phyloP scores from a whole-genome alignment of 2,113 vertebrate species.

The Oceanites oceanicus region DNA sequence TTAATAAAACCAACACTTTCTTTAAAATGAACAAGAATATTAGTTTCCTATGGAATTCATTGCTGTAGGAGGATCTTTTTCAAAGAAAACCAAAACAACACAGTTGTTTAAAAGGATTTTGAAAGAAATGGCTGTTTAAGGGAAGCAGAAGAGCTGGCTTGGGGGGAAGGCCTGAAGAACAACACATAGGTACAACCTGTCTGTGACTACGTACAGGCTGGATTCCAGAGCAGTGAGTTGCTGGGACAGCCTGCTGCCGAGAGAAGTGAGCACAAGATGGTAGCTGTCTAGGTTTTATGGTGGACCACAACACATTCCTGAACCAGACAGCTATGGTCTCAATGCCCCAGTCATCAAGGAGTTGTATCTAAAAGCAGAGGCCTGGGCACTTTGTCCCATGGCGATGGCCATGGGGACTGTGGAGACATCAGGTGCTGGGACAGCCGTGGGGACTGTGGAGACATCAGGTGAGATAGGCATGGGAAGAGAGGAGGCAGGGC shows the following conservation, averaged over 20 bases:
- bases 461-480: not conserved
- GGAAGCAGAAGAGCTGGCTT: not conserved
- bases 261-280: not conserved
- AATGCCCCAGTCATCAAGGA: not conserved
- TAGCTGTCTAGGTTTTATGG: not conserved
- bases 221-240: not conserved
- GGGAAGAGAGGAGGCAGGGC: not conserved
- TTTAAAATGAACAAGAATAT: not conserved
- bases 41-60: not conserved
- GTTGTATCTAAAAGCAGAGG: not conserved
- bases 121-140: not conserved
- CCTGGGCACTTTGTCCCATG: not conserved
- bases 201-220: not conserved
- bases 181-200: not conserved
- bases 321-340: not conserved
- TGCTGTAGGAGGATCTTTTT: not conserved
- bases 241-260: not conserved
- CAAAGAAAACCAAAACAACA: not conserved
- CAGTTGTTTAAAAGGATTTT: not conserved
- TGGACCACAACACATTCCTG: not conserved
- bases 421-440: not conserved
- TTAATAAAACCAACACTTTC: not conserved
- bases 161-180: not conserved
- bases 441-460: not conserved
- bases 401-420: not conserved